Evolutionary conservation across 2,888 invertebrate genomes (phyloP), one percentile per base, ranked within the genome.

Genomic region (Rhaphigaster nebulosa): DNA sequence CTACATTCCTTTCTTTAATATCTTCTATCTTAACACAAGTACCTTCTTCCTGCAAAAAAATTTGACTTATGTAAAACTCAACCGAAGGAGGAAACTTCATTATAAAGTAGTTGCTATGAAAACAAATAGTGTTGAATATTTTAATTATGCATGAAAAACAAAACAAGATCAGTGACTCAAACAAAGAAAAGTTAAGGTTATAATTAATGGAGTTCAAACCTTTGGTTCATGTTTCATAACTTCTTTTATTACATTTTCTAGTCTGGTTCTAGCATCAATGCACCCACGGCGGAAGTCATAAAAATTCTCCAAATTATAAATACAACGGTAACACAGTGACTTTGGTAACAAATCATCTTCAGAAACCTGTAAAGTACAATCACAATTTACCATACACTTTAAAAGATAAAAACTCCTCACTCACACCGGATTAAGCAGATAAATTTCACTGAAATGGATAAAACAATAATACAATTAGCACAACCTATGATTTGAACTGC

Each of bases 301-400:
- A 80, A 94, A 94, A 3, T 94, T 94, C 92, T 95, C 94, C 92
- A 95, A 94, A 93, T 94, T 94, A 3, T 94, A 94, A 56, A 94
- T 93, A 91, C 95, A 95, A 91, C 94, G 93, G 87, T 94, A 94
- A 92, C 95, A 95, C 90, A 95, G 94, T 60, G 94, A 94, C 91
- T 94, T 94, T 3, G 95, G 95, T n/a, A 95, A 93, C 54, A 93
- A 93, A 90, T 95, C 95, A 80, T 94, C 93, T 92, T 94, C 94
- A 29, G 93, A 93, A 87, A 94, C 94, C 94, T 94, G 93, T 56
- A 90, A 92, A 90, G 41, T 80, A 80, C 26, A 80, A 41, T 26
- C 26, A 80, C 80, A 80, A 80, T 80, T 80, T 23, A 80, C 80
- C 13, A 41, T 3, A 80, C 38, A 80, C 80, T 41, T 80, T 26